Base-by-base conservation (phyloP, 2,113 vertebrate species). In the Dipodomys merriami region DNA sequence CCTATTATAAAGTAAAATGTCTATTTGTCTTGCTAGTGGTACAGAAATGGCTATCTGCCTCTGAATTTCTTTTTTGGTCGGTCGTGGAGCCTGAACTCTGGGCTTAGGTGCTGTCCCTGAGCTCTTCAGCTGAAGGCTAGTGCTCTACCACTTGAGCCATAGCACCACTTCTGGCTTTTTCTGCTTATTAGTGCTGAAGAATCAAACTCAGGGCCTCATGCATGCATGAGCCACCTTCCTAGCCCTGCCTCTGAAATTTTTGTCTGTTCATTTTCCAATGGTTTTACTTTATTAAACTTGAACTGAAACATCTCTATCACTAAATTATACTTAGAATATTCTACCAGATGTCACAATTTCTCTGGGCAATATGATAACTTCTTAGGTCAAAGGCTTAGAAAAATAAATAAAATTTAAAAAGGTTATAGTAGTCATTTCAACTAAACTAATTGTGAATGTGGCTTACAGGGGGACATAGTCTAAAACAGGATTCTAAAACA, bases 391-490 rank as follows among this genome's bases (percentile, higher is more conserved):
- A 84, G 16, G 22, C n/a, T 89, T 80, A 88, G 9, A 44, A 23
- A 57, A 94, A 90, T 16, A 57, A 57, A 16, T 18, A 57, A 57
- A 57, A 15, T 57, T 57, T 57, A 57, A 64, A 65, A 53, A 25
- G 72, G 92, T 87, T 81, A 95, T 89, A 53, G 88, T 53, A 86
- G 23, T 73, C 67, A 90, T 72, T 89, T 80, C 53, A 83, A 39
- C 49, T 79, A 62, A 77, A 86, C 22, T 92, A 78, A 86, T 22
- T 92, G 7, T 91, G 64, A 93, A 68, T 64, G 60, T 33, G 65
- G 27, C 19, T 94, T 86, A 83, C 77, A 93, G 20, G 67, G 88
- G 27, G 49, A 67, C 15, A 94, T 18, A 49, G 77, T 85, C 0
- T 80, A 29, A 92, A 95, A 92, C 2, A 84, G 62, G 35, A 80